Conservation (phyloP, 2,113 vertebrate genomes). For the Carollia perspicillata region DNA sequence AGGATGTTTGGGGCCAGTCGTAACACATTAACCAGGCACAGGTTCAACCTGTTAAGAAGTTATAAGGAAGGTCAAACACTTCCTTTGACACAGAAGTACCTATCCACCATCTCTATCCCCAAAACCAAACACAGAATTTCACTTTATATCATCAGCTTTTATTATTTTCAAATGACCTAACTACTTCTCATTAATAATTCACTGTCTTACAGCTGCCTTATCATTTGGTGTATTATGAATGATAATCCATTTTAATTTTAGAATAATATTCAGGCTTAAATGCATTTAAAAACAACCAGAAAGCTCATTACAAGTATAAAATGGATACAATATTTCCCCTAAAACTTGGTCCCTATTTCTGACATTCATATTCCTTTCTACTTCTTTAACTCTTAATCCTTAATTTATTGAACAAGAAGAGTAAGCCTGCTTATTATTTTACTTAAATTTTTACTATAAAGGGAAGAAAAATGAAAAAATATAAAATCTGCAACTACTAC, state of each 20-base stretch:
- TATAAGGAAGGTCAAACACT: background rate
- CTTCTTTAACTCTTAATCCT: background rate
- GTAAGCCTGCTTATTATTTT: background rate
- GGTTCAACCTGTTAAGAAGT: background rate
- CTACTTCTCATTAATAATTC: background rate
- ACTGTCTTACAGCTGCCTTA: background rate
- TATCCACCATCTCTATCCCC: no score
- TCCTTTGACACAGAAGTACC: background rate
- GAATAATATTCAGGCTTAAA: background rate
- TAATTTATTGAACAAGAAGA: background rate
- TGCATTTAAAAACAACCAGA: background rate
- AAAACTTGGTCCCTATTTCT: background rate
- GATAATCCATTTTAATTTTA: slow-evolving; percentile 30
- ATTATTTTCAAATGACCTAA: background rate
- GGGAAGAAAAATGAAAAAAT: background rate
- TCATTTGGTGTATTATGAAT: background rate
- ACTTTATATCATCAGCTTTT: background rate
- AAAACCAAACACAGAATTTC: background rate
- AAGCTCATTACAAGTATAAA: background rate
- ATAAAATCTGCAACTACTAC: background rate
- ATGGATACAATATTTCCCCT: background rate
- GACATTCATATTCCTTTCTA: background rate
- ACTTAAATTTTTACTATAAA: background rate
- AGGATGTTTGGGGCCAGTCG: background rate
- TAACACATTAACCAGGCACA: background rate